These are phyloP conservation scores for Acronicta leporina DNA, from an alignment of 2,888 invertebrate genomes.

Conservation along the genomic window DNA sequence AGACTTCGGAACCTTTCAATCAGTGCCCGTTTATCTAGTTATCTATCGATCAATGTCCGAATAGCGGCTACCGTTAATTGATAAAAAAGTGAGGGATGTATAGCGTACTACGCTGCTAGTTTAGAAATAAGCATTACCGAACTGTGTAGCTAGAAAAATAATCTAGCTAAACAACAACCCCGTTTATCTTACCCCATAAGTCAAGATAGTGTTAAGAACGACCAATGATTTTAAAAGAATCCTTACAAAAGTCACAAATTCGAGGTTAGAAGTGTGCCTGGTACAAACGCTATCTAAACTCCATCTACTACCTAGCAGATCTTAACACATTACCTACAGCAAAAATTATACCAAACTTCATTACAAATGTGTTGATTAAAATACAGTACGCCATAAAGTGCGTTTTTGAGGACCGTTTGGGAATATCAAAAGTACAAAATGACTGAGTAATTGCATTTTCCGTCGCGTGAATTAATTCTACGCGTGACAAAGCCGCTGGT, in stretches of 20 bases:
- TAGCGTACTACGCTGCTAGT: conserved; percentile 13
- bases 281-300: too few species aligned
- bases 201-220: too few species aligned
- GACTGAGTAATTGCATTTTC: conserved; percentile 34
- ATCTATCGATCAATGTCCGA: conserved; percentile 58
- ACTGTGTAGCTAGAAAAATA: not conserved
- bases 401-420: conserved; percentile 3
- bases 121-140: conserved; percentile 8
- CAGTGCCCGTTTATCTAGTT: conserved; percentile 54
- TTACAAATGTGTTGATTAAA: not conserved
- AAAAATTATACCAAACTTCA: too few species aligned
- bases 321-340: too few species aligned
- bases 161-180: not conserved
- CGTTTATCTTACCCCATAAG: too few species aligned
- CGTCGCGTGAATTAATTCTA: conserved; percentile 11
- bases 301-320: too few species aligned
- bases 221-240: too few species aligned
- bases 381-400: not conserved
- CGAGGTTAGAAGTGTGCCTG: too few species aligned
- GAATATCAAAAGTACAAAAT: conserved; percentile 15
- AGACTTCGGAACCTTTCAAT: conserved; percentile 57
- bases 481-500: conserved; percentile 4
- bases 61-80: conserved; percentile 50
- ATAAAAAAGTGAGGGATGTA: conserved; percentile 49
- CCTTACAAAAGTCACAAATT: too few species aligned